Evolutionary conservation across 1,140 invertebrate species (phyloP).

Genomic region (Aphis craccivora): DNA sequence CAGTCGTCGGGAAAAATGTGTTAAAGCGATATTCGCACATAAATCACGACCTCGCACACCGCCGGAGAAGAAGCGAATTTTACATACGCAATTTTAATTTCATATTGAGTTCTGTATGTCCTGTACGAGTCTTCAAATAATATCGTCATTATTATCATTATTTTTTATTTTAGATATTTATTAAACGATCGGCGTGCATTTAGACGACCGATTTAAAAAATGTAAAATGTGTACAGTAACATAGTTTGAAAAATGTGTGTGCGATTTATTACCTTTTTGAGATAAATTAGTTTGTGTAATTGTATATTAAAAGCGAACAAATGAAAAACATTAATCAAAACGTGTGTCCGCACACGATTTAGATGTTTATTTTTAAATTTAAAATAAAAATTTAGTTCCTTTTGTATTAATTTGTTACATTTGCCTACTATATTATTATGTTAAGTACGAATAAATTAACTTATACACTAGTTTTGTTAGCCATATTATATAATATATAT

Average conservation of each 20-base stretch:
- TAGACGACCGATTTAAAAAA: neutral
- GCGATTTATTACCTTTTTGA: conserved; percentile 4
- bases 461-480: conserved; percentile 42
- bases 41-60: neutral
- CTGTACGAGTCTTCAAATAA: neutral
- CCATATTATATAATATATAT: neutral
- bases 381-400: conserved; percentile 52
- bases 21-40: neutral
- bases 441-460: conserved; percentile 15
- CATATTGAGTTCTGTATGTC: neutral
- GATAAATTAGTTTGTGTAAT: neutral
- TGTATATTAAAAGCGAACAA: conserved; percentile 8
- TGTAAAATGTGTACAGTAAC: neutral
- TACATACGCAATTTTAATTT: neutral
- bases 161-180: conserved; percentile 21
- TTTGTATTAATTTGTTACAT: conserved; percentile 33
- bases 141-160: neutral
- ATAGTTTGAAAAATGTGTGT: neutral
- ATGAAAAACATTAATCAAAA: conserved; percentile 50
- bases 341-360: neutral
- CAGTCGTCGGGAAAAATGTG: neutral
- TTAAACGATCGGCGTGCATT: neutral
- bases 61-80: neutral
- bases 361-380: conserved; percentile 33
- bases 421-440: neutral